Evolutionary conservation across 2,888 invertebrate species (phyloP), one percentile per base, ranked within the genome.

Genomic region (Sphaeridia pumilis): DNA sequence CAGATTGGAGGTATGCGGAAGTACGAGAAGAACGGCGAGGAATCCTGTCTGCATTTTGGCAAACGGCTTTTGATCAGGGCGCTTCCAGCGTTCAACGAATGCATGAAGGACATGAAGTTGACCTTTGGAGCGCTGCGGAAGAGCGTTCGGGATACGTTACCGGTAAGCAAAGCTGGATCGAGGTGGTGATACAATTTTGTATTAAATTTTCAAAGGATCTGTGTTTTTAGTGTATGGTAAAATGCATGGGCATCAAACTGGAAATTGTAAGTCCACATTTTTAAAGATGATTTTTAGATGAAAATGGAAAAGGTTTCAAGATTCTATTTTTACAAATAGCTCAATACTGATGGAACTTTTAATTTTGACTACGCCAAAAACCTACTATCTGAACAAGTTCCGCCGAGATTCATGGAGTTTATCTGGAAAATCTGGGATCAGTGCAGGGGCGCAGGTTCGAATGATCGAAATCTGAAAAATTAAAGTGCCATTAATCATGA

Each of bases 41-140:
- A 42, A 1, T 36, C 52, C 3, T 52, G 52, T 22, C 25, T 52
- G 27, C 38, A 36, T 7, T 46, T 52, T 14, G 41, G 36, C 3
- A 46, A 44, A 28, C 26, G 36, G 22, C 27, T 52, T 38, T 21
- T 46, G 21, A 28, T 26, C 1, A 38, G 31, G n/a, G 46, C 28
- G 10, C 28, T 52, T 1, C 52, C 52, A 20, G 52, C 52, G 5
- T 52, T 52, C 31, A 52, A 52, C 31, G 46, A 7, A 4, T 52
- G 52, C 20, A 52, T 52, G 52, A 52, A 52, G 46, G 52, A 52
- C 2, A 52, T 52, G 52, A 36, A 27, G 17, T 34, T 46, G 14
- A 41, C 27, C 4, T 21, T 46, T n/a, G 52, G 52, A 7, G 46
- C 38, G 20, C 12, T 52, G n/a, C 26, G 22, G 20, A 38, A 36